These are phyloP conservation scores for Psettodes erumei DNA, from an alignment of 2,113 vertebrate species.

Conservation along the genomic window DNA sequence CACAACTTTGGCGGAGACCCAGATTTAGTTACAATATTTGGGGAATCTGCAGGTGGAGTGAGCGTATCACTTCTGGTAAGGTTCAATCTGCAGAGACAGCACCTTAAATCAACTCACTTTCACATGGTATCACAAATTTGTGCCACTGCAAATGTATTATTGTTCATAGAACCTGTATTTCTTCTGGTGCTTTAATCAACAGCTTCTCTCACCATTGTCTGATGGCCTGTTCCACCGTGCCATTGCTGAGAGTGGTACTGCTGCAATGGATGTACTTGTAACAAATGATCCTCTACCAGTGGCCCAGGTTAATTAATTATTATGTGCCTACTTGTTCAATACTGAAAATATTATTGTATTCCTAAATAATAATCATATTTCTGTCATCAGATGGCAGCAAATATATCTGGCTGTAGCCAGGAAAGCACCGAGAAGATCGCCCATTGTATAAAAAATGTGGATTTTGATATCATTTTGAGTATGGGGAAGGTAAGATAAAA, in stretches of 20 bases:
- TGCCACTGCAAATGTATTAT: not conserved
- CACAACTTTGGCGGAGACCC: constrained; percentile 89
- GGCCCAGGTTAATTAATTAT: constrained; percentile 36
- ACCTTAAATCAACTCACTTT: not conserved
- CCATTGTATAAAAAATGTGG: constrained; percentile 74
- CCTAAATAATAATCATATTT: not conserved
- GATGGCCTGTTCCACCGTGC: constrained; percentile 85
- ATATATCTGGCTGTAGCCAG: constrained; percentile 77
- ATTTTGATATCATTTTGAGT: constrained; percentile 48
- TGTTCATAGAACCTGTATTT: not conserved
- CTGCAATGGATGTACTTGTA: constrained; percentile 40
- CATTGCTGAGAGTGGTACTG: constrained; percentile 89
- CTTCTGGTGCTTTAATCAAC: constrained; percentile 26
- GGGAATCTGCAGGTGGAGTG: constrained; percentile 88
- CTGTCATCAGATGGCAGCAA: constrained; percentile 69
- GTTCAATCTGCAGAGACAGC: not conserved
- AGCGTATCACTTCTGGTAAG: constrained; percentile 88
- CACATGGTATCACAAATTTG: too few species aligned
- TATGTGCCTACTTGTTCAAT: not conserved
- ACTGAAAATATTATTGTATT: not conserved
- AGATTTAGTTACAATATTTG: constrained; percentile 87
- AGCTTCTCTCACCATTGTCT: constrained; percentile 87
- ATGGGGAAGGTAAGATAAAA: constrained; percentile 35
- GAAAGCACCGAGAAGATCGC: constrained; percentile 74
- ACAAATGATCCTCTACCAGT: constrained; percentile 40